Conservation (phyloP, 2,888 invertebrate genomes). For the Cactoblastis cactorum region DNA sequence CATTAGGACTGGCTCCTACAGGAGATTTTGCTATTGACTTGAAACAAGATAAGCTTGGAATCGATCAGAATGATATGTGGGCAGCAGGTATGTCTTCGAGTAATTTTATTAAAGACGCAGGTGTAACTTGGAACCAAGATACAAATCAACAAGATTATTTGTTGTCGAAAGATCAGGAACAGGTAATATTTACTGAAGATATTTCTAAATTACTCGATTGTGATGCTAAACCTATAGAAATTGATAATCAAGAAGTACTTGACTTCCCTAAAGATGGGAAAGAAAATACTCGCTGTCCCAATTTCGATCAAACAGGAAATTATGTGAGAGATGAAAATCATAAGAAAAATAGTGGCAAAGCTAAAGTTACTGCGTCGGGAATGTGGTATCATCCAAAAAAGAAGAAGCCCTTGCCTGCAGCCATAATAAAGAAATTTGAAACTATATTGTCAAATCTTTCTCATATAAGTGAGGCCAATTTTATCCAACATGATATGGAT, state of each 20-base stretch:
- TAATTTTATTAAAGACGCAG: conserved; percentile 49
- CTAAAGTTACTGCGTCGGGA: conserved; percentile 58
- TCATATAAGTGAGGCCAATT: conserved; percentile 58
- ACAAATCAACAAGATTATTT: conserved; percentile 36
- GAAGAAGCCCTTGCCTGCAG: conserved; percentile 58
- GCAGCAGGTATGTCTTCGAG: conserved; percentile 38
- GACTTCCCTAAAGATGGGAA: conserved; percentile 45
- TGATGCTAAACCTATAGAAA: conserved; percentile 39
- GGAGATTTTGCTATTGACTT: conserved; percentile 54
- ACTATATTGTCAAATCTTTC: conserved; percentile 53
- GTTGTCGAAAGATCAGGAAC: conserved; percentile 34
- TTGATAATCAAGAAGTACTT: conserved; percentile 39
- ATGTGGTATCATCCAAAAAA: conserved; percentile 74
- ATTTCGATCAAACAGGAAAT: conserved; percentile 65
- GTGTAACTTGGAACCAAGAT: conserved; percentile 50
- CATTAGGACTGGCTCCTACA: conserved; percentile 54
- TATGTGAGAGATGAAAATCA: conserved; percentile 59
- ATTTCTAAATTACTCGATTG: conserved; percentile 37
- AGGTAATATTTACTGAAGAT: conserved; percentile 39
- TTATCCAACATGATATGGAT: conserved; percentile 74
- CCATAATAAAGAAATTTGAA: conserved; percentile 65
- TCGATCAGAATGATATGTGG: conserved; percentile 48
- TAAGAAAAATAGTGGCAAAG: conserved; percentile 52
- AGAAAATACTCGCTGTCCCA: conserved; percentile 50
- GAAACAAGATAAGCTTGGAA: conserved; percentile 50